Conservation (phyloP, 2,797 vertebrate species). For the Hippocampus kuda region DNA sequence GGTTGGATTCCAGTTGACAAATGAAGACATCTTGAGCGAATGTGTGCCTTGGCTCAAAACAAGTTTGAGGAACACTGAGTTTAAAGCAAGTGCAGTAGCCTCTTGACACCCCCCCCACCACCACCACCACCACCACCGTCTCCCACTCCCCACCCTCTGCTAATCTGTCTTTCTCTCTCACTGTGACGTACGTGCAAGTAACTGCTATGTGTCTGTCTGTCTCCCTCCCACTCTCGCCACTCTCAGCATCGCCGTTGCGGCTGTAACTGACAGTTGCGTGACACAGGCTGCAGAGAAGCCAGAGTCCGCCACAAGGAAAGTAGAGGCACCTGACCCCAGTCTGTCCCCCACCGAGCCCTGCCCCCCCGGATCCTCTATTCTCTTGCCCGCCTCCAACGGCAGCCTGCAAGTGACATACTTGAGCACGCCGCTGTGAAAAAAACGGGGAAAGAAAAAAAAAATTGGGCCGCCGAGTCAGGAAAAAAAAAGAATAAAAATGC, state of each 20-base stretch:
- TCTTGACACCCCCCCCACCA: conserved; percentile 23
- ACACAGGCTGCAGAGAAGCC: conserved; percentile 72
- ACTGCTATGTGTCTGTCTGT: conserved; percentile 54
- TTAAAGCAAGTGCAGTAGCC: conserved; percentile 7
- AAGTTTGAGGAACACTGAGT: not conserved
- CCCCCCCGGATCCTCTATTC: conserved; percentile 60
- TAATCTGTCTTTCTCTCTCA: conserved; percentile 60
- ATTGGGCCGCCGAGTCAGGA: not conserved
- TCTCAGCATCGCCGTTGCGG: conserved; percentile 69
- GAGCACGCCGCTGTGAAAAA: conserved; percentile 62
- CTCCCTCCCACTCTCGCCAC: conserved; percentile 53
- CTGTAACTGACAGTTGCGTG: conserved; percentile 74
- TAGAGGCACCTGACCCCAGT: conserved; percentile 65
- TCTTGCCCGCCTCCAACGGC: conserved; percentile 64
- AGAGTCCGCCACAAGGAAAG: conserved; percentile 74
- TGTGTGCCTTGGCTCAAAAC: not conserved
- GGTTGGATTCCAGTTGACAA: not conserved
- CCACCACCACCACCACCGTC: conserved; percentile 51
- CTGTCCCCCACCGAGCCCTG: conserved; percentile 55
- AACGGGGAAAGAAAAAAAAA: not conserved
- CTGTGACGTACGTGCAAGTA: conserved; percentile 54
- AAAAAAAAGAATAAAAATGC: not conserved
- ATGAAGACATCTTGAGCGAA: not conserved
- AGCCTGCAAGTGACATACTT: conserved; percentile 65
- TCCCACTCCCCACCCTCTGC: conserved; percentile 40